Percentiles rank a stretch among this genome's conserved stretches.
These are phyloP conservation scores for Lepus americanus DNA, from an alignment of 2,113 vertebrate genomes.

Conservation along the genomic window DNA sequence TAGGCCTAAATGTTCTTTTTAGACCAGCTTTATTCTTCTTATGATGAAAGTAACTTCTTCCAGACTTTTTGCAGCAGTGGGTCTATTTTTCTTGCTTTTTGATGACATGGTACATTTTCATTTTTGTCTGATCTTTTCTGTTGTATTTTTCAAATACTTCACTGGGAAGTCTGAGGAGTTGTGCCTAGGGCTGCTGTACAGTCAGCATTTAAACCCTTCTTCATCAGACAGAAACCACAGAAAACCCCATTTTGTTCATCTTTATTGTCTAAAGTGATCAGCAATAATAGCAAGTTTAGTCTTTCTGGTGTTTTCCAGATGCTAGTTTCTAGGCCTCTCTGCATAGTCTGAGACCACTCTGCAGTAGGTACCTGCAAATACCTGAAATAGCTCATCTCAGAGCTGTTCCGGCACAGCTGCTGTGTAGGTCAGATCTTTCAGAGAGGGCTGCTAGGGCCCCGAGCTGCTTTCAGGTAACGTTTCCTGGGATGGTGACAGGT, in stretches of 20 bases:
- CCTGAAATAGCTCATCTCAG: background rate
- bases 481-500: background rate
- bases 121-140: constrained; percentile 36
- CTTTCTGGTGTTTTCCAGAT: background rate
- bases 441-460: background rate
- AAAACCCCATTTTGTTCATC: background rate
- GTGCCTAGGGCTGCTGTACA: background rate
- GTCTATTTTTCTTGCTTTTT: background rate
- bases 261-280: background rate
- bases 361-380: background rate
- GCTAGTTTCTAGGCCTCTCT: background rate
- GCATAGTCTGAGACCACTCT: background rate
- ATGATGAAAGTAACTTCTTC: background rate
- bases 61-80: background rate
- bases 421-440: background rate
- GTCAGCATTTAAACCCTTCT: background rate
- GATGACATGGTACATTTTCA: background rate
- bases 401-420: background rate
- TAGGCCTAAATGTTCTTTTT: background rate
- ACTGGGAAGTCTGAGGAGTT: background rate
- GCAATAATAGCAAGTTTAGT: background rate
- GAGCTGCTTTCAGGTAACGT: background rate
- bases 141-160: background rate
- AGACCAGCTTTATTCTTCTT: background rate
- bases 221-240: background rate